Base-by-base conservation (phyloP, 1,140 invertebrate genomes). In the Papilio aristodemus region DNA sequence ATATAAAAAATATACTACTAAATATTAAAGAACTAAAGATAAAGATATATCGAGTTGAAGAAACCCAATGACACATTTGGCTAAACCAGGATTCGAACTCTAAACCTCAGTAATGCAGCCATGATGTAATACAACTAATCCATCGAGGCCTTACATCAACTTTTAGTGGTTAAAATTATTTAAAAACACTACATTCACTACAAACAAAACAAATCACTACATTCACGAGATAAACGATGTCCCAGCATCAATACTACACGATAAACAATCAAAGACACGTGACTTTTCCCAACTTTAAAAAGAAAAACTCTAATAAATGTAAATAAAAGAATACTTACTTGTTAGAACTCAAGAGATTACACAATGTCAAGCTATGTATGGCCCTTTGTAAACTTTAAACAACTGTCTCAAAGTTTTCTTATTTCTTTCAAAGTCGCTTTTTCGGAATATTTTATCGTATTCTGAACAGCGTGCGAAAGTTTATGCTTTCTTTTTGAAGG, bases 371-470 rank as follows among this genome's bases (percentile, higher is more conserved):
- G 17, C 17, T 19, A 17, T 46, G 43, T 46, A 46, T 9, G 43
- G 14, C 6, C 43, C 2, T 46, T 46, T 46, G 0, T 1, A 46
- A 46, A 46, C n/a, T 46, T 46, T 19, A 46, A 46, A 19, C 43
- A 46, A 46, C 43, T 41, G 11, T 13, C 38, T 46, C 19, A 17
- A 19, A 17, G 14, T 46, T 46, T 9, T 14, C 14, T 46, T 19
- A 46, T 46, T 46, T 46, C 43, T 46, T 46, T 19, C 14, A 10
- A 19, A 46, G 43, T 46, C 19, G 43, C 19, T 46, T 46, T 46
- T 46, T 46, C 43, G 7, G 43, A 46, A 46, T 46, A 46, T 2
- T 9, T 46, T 46, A 19, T 46, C 43, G 43, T 46, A 46, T 46
- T 46, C 43, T 46, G 8, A 46, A 46, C 14, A 46, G 43, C 43